Conservation (phyloP, 2,113 vertebrate genomes). For the Hippocampus barbouri region DNA sequence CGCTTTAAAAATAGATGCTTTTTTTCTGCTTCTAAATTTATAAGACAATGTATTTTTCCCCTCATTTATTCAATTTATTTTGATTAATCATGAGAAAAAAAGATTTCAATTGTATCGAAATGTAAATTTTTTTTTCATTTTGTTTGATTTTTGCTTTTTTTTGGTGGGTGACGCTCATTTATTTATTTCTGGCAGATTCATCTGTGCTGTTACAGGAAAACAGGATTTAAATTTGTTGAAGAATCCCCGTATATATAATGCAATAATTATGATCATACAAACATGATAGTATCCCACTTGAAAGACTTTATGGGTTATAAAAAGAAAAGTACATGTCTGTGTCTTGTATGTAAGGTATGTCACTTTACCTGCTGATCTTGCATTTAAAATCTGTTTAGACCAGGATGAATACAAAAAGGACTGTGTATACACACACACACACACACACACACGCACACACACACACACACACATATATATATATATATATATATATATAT, state of each 20-base stretch:
- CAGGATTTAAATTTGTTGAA: conserved; percentile 55
- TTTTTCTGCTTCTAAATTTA: conserved; percentile 12
- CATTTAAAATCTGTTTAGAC: background rate
- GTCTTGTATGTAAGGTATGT: background rate
- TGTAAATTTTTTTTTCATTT: background rate
- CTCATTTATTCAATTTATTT: background rate
- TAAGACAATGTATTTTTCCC: conserved; percentile 18
- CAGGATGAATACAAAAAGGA: conserved; percentile 11
- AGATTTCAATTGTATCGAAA: background rate
- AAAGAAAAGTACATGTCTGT: background rate
- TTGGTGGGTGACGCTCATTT: conserved; percentile 6
- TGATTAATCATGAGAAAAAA: too few relatives aligned
- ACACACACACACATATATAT: too few relatives aligned
- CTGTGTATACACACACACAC: conserved; percentile 22
- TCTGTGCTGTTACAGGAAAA: conserved; percentile 44
- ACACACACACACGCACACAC: too few relatives aligned
- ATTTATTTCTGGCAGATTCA: conserved; percentile 43
- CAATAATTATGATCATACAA: conserved; percentile 64
- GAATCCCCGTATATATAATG: conserved; percentile 39
- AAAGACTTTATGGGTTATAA: conserved; percentile 11
- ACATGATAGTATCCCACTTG: conserved; percentile 52
- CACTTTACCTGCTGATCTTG: conserved; percentile 12
- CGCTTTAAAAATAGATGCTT: conserved; percentile 10
- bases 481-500: too few relatives aligned
- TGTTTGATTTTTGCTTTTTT: background rate